These are phyloP conservation scores for Strigops habroptila DNA, from an alignment of 2,113 vertebrate genomes.

Conservation along the genomic window DNA sequence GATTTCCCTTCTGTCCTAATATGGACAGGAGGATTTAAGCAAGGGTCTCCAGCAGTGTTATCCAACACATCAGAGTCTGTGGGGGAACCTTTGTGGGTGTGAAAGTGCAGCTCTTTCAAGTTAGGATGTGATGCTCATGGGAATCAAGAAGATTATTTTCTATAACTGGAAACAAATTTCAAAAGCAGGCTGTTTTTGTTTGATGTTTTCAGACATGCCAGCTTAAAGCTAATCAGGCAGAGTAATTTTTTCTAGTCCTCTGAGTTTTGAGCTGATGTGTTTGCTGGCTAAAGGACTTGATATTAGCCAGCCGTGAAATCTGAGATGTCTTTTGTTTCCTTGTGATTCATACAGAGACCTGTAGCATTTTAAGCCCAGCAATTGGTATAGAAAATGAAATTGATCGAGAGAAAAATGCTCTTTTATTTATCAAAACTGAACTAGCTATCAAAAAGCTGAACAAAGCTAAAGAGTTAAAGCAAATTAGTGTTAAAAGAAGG, in stretches of 20 bases:
- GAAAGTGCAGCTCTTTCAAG: not conserved
- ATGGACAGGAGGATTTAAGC: not conserved
- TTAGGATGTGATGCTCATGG: not conserved
- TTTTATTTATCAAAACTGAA: not conserved
- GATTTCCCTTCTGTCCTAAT: not conserved
- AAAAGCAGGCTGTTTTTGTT: not conserved
- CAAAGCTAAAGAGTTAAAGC: not conserved
- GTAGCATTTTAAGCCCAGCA: not conserved
- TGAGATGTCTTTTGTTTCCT: not conserved
- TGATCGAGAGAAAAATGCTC: not conserved
- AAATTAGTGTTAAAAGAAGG: not conserved
- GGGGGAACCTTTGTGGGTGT: not conserved
- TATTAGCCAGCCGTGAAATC: conserved; percentile 28
- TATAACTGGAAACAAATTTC: conserved; percentile 18
- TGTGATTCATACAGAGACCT: not conserved
- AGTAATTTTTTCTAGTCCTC: conserved; percentile 44
- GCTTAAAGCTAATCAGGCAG: conserved; percentile 41
- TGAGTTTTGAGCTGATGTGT: conserved; percentile 33
- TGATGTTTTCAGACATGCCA: conserved; percentile 34
- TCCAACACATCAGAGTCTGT: not conserved
- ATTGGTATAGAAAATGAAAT: not conserved
- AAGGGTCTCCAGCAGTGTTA: not conserved
- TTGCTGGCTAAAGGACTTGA: conserved; percentile 28
- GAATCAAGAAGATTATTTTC: conserved; percentile 3
- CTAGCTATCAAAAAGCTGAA: not conserved